Conservation (phyloP, 2,888 invertebrate species). For the Diadegma fenestrale region DNA sequence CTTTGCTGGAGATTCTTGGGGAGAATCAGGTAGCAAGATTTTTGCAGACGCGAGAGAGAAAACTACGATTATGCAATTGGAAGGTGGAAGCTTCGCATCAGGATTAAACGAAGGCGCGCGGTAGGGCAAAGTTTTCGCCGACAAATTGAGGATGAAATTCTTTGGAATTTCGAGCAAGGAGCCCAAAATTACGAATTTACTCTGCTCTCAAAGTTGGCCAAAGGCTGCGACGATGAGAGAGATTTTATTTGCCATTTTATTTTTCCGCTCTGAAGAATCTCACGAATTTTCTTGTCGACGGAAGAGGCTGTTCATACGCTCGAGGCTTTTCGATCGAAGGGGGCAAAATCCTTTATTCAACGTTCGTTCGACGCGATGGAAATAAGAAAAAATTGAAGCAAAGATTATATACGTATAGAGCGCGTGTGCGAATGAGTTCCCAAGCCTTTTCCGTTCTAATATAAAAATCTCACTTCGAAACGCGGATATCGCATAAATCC, state of each 20-base stretch:
- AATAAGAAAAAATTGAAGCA: slow-evolving; percentile 20
- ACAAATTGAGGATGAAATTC: slow-evolving; percentile 39
- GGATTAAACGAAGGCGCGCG: not conserved
- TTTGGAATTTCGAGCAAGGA: not conserved
- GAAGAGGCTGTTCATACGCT: not conserved
- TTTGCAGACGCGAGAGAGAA: slow-evolving; percentile 3
- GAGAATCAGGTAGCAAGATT: slow-evolving; percentile 28
- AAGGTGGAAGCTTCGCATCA: not conserved
- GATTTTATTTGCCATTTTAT: slow-evolving; percentile 24
- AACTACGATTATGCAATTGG: slow-evolving; percentile 17
- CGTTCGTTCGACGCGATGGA: slow-evolving; percentile 69
- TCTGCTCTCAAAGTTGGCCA: not conserved
- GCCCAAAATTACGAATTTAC: slow-evolving; percentile 15
- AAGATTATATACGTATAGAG: not conserved
- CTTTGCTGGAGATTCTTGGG: not conserved
- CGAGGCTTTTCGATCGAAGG: not conserved
- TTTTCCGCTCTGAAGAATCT: slow-evolving; percentile 24
- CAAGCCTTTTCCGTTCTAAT: slow-evolving; percentile 62
- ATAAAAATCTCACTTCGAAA: slow-evolving; percentile 62
- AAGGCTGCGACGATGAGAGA: slow-evolving; percentile 7
- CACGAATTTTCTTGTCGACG: slow-evolving; percentile 35
- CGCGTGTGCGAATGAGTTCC: slow-evolving; percentile 45
- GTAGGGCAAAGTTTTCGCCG: slow-evolving; percentile 15
- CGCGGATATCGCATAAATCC: slow-evolving; percentile 74
- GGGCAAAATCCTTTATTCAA: slow-evolving; percentile 67